Conservation (phyloP, 2,797 vertebrate genomes). For the Sebastes minor region DNA sequence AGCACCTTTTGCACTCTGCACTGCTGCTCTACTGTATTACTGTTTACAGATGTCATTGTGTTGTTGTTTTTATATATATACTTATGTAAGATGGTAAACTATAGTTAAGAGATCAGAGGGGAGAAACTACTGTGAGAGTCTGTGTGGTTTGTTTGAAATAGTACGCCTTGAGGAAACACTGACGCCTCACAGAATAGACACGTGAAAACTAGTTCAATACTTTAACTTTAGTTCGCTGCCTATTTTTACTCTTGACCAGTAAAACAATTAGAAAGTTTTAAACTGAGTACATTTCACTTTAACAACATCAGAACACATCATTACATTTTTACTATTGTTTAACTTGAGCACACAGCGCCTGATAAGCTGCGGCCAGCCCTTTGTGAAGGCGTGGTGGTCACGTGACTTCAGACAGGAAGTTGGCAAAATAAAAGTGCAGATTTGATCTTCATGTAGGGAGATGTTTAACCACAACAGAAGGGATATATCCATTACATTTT, state of each 20-base stretch:
- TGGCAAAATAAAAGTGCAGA: not conserved
- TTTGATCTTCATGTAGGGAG: not conserved
- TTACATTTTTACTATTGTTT: no score
- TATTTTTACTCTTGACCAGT: no score
- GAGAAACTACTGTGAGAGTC: not conserved
- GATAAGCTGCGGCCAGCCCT: not conserved
- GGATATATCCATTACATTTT: not conserved
- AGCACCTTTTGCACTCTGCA: not conserved
- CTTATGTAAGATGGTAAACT: not conserved
- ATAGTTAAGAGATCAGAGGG: not conserved
- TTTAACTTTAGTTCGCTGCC: not conserved
- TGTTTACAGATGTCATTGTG: not conserved
- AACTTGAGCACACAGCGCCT: no score
- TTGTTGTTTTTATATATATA: not conserved
- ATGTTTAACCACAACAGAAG: not conserved
- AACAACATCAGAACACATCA: no score
- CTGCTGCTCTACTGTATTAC: not conserved
- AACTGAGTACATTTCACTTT: no score
- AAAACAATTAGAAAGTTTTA: no score
- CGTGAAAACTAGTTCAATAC: not conserved
- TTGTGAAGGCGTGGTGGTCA: not conserved
- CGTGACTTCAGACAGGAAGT: not conserved
- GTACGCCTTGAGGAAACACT: slow-evolving; percentile 32
- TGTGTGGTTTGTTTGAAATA: not conserved
- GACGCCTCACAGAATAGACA: slow-evolving; percentile 14